Evolutionary conservation across 1,140 invertebrate species (phyloP).

Genomic region (Psilanteris sp.): DNA sequence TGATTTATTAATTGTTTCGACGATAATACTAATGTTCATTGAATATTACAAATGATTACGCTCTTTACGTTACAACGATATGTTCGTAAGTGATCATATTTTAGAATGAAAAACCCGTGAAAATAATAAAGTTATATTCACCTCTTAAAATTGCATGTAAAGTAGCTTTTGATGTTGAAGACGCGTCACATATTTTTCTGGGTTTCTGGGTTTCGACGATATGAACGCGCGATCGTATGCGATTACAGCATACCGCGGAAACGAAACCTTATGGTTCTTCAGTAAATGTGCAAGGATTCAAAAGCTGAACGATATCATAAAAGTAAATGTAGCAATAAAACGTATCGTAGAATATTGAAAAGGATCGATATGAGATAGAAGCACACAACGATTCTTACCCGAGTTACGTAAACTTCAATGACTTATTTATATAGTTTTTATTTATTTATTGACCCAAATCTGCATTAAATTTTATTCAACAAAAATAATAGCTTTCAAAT

Average conservation of each 20-base stretch:
- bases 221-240: slow-evolving; percentile 38
- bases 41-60: no score
- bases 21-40: no score
- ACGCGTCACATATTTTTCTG: slow-evolving; percentile 63
- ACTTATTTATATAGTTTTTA: slow-evolving; percentile 29
- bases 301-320: slow-evolving; percentile 67
- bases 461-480: slow-evolving; percentile 3
- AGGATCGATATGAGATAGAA: slow-evolving; percentile 60
- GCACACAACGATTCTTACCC: slow-evolving; percentile 37
- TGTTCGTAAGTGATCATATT: no score
- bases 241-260: slow-evolving; percentile 54
- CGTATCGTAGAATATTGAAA: slow-evolving; percentile 69
- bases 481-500: no score
- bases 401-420: slow-evolving; percentile 43
- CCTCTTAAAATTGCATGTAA: slow-evolving; percentile 45
- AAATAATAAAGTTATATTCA: slow-evolving; percentile 55
- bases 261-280: slow-evolving; percentile 59
- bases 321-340: slow-evolving; percentile 69
- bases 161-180: slow-evolving; percentile 60
- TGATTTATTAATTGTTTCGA: no score
- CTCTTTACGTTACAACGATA: no score
- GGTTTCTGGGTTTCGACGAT: slow-evolving; percentile 52
- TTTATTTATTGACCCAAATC: slow-evolving; percentile 28
- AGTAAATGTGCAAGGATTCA: slow-evolving; percentile 62
- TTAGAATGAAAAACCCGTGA: slow-evolving; percentile 1